These are phyloP conservation scores for Emys orbicularis DNA, from an alignment of 2,797 vertebrate species.

Conservation along the genomic window DNA sequence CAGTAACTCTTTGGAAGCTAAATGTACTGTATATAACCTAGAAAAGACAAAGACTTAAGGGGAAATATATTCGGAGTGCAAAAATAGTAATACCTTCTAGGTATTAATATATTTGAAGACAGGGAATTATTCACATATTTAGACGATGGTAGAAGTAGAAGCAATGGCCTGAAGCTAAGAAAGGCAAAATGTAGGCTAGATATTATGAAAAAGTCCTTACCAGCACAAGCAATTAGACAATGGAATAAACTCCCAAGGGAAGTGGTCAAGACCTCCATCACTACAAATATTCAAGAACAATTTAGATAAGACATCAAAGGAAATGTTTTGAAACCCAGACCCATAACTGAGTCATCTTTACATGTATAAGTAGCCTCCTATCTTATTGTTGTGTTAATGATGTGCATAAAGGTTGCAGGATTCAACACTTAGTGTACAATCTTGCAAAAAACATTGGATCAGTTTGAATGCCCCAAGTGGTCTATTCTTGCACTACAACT, in stretches of 20 bases:
- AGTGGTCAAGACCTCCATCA: neutral
- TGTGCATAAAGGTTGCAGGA: neutral
- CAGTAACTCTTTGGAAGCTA: neutral
- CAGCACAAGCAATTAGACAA: neutral
- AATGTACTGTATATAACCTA: neutral
- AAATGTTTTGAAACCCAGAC: neutral
- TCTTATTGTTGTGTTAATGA: neutral
- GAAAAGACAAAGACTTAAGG: neutral
- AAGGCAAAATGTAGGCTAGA: rapidly evolving
- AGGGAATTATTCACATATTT: neutral
- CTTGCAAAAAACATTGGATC: neutral
- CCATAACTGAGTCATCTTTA: neutral
- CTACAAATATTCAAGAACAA: neutral
- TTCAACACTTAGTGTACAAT: neutral
- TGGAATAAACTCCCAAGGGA: neutral
- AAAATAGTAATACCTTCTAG: neutral
- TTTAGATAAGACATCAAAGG: neutral
- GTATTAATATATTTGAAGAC: neutral
- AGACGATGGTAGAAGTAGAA: neutral
- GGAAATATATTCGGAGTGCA: neutral
- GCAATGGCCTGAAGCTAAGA: neutral
- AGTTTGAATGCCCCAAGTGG: neutral
- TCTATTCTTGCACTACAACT: neutral
- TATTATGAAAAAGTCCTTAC: neutral
- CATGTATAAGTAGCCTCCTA: neutral